phyloP scores from a whole-genome alignment of 2,113 vertebrate species.

The Rhinogobius similis region DNA sequence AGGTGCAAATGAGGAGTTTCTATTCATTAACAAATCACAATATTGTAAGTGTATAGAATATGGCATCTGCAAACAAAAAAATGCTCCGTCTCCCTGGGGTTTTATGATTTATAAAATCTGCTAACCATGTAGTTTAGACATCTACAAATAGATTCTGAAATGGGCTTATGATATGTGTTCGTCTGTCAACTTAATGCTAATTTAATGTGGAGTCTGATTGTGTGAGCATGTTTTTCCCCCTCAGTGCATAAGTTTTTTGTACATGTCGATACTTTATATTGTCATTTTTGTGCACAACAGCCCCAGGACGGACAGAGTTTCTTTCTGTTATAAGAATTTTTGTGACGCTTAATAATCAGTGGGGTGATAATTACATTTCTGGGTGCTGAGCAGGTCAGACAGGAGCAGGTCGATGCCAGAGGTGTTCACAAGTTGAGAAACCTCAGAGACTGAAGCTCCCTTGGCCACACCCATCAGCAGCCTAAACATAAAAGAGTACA shows the following conservation, averaged over 20 bases:
- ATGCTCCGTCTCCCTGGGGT: too few species aligned
- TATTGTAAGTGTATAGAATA: too few species aligned
- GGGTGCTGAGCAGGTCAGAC: conserved; percentile 45
- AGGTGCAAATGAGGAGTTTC: not conserved
- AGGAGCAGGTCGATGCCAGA: conserved; percentile 63
- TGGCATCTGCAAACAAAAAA: too few species aligned
- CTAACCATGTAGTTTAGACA: too few species aligned
- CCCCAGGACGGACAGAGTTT: not conserved
- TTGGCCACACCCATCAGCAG: conserved; percentile 64
- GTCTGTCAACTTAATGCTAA: too few species aligned
- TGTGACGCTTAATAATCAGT: not conserved
- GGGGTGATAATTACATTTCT: rapidly evolving
- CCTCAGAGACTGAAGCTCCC: rapidly evolving
- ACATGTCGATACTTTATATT: not conserved
- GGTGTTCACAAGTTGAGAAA: conserved; percentile 51
- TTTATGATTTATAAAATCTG: too few species aligned
- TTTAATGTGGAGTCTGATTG: too few species aligned
- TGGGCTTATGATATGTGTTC: too few species aligned
- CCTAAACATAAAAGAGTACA: conserved; percentile 38
- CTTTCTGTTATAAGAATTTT: not conserved
- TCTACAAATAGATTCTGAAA: too few species aligned
- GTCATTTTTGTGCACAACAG: not conserved
- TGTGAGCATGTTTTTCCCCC: too few species aligned
- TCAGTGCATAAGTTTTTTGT: too few species aligned
- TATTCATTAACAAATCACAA: not conserved